phyloP scores from a whole-genome alignment of 1,140 invertebrate species.

The Stratiolaelaps scimitus region DNA sequence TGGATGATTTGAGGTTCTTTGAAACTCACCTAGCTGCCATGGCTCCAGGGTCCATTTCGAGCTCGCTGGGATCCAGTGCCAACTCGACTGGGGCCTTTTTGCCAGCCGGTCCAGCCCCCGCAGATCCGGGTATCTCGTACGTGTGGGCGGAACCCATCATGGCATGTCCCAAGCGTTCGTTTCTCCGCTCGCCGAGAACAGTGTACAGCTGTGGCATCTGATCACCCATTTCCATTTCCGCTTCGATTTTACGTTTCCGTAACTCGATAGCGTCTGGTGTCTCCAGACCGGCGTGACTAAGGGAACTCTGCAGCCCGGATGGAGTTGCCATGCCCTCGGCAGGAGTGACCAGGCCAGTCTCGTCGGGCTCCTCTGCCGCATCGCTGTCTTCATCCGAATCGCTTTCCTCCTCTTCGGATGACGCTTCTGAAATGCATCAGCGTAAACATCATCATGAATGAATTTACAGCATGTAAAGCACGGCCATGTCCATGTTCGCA shows the following conservation, averaged over 20 bases:
- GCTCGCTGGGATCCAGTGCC: slow-evolving; percentile 87
- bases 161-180: slow-evolving; percentile 67
- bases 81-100: slow-evolving; percentile 60
- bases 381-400: slow-evolving; percentile 44
- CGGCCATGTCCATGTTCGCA: no score
- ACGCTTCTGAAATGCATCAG: slow-evolving; percentile 46
- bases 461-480: no score
- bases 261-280: slow-evolving; percentile 97
- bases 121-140: slow-evolving; percentile 62
- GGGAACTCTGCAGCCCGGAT: slow-evolving; percentile 79
- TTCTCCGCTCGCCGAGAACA: slow-evolving; percentile 83
- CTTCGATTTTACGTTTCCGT: slow-evolving; percentile 89
- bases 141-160: slow-evolving; percentile 96
- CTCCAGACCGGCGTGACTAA: slow-evolving; percentile 71
- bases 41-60: slow-evolving; percentile 72
- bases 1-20: no score
- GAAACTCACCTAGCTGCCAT: slow-evolving; percentile 57
- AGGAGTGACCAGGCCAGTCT: slow-evolving; percentile 71
- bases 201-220: slow-evolving; percentile 84
- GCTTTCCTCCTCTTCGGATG: slow-evolving; percentile 50
- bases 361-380: slow-evolving; percentile 60
- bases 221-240: slow-evolving; percentile 85
- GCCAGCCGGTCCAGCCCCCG: slow-evolving; percentile 30
- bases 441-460: no score
- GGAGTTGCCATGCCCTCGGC: slow-evolving; percentile 66